Base-by-base conservation (phyloP, 1,140 invertebrate species). In the Temnothorax nylanderi region DNA sequence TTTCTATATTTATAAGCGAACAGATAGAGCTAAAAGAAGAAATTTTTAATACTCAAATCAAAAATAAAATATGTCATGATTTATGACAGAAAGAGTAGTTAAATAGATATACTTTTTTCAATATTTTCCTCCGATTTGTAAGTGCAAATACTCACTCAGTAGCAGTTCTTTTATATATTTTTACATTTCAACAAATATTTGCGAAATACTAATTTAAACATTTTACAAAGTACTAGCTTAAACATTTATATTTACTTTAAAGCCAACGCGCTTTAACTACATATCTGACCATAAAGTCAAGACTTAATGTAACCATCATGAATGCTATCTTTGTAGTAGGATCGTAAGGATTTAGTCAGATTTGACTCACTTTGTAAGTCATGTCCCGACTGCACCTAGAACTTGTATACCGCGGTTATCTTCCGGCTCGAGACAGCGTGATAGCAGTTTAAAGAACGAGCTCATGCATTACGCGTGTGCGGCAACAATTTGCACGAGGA, bases 351-450 rank as follows among this genome's bases (percentile, higher is more conserved):
- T 84, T 82, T 82, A 56, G 67, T 21, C 37, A 58, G 67, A 72
- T 82, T 71, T 74, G 54, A 26, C 54, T 84, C 80, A 75, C 80
- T 84, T 75, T 75, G 80, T 84, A 84, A 84, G 69, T 74, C 80
- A 75, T 84, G 80, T 84, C 37, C 69, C 41, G 37, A 58, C 51
- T 60, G 69, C n/a, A 44, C 54, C 54, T 13, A 16, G 56, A 74
- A 75, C 80, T 84, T 84, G 80, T 84, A 60, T 34, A 62, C 41
- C 56, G 13, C 13, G 54, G 21, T 84, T 84, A 84, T 84, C 80
- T 84, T 37, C 41, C 69, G 41, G 44, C 58, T 11, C 54, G 69
- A 60, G 80, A 74, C 80, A 75, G 26, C 41, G 69, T 32, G 80
- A 84, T 75, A 82, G 67, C 18, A 18, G 67, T 74, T 60, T 84